Conservation (phyloP, 1,140 invertebrate genomes). For the Neoseiulus cucumeris region DNA sequence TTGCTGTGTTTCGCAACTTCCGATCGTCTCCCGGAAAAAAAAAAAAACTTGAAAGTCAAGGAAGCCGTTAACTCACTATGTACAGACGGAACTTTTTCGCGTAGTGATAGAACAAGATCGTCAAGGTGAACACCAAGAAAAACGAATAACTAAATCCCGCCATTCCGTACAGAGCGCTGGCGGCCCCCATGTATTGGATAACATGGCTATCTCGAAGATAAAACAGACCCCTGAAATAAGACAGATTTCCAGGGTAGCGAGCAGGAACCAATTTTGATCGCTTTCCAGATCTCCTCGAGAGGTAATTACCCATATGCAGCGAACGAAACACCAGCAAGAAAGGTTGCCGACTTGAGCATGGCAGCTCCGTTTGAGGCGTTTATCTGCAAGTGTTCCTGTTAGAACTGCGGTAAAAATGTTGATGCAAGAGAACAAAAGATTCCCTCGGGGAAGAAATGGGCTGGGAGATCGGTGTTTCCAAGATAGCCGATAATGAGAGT, state of each 20-base stretch:
- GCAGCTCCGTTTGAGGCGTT: background rate
- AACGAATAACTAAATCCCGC: background rate
- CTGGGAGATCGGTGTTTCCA: too few relatives aligned
- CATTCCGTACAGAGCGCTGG: background rate
- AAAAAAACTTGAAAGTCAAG: too few relatives aligned
- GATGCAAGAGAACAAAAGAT: too few relatives aligned
- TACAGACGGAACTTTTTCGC: background rate
- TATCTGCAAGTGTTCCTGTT: background rate
- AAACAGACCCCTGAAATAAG: background rate
- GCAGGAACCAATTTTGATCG: too few relatives aligned
- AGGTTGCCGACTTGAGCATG: background rate
- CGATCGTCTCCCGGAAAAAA: too few relatives aligned
- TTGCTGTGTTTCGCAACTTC: too few relatives aligned
- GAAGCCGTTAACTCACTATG: too few relatives aligned
- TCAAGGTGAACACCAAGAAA: background rate
- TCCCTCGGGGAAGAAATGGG: too few relatives aligned
- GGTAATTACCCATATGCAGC: background rate
- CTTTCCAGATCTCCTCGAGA: too few relatives aligned
- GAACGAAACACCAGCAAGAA: background rate
- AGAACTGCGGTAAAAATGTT: too few relatives aligned
- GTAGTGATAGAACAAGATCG: background rate
- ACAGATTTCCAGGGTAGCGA: background rate
- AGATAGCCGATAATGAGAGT: too few relatives aligned
- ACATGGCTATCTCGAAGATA: background rate
- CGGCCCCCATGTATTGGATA: background rate